Evolutionary conservation across 2,888 invertebrate species (phyloP), one percentile per base, ranked within the genome.

Genomic region (Polymixis flavicincta): DNA sequence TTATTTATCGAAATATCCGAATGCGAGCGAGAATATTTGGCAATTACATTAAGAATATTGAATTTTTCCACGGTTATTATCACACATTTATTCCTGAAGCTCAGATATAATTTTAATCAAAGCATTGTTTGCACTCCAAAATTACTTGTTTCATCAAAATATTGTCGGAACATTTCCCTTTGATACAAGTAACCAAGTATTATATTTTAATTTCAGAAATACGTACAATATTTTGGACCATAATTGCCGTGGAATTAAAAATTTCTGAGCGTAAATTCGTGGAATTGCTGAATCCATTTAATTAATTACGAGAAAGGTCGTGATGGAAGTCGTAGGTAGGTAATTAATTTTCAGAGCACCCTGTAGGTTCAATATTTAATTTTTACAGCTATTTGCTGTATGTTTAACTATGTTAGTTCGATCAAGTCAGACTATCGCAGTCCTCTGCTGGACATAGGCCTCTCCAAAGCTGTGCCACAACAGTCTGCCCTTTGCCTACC

Each of bases 41-140:
- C 11, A 67, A 57, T 74, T 74, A n/a, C 19, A 74, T 28, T 52
- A 57, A 52, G 13, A 19, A 52, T 65, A 52, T 32, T 59, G 57
- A 32, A 25, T 54, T 52, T 45, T 17, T 13, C 48, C 11, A 42
- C 17, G 28, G 32, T 11, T 25, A 9, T 50, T 28, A 7, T 37
- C 25, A 54, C 32, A 63, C 17, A 48, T 42, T 37, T 37, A n/a
- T 37, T 0, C 55, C 2, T 28, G 7, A 48, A 65, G 19, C 14
- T 32, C 28, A 8, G 0, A n/a, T 19, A 55, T 48, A 54, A 48
- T 37, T 37, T 25, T 37, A 64, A 48, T 64, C 22, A 19, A 48
- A 48, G 37, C 22, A 25, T 59, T 59, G 42, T 50, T 63, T 37
- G 37, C 5, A 25, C 14, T 60, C 28, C 1, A 17, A 50, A 50